Percentiles rank a stretch among this genome's conserved stretches.
Conservation (phyloP, 2,888 invertebrate genomes). For the Cephus runcator region DNA sequence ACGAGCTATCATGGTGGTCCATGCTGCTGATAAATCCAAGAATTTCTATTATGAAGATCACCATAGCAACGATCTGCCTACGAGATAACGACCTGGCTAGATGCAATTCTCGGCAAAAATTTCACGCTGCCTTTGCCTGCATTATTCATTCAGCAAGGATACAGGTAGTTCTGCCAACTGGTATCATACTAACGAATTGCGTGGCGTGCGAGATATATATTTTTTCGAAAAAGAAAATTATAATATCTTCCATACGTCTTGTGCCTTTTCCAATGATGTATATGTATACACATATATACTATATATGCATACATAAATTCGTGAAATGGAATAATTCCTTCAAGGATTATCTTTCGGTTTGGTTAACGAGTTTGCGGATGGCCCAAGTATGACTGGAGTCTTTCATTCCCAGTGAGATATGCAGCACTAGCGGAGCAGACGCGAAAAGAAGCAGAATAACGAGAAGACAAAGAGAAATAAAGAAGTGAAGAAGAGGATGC, state of each 20-base stretch:
- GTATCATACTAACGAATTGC: neutral
- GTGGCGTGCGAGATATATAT: neutral
- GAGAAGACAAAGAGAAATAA: conserved; percentile 12
- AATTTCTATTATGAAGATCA: neutral
- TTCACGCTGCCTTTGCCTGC: neutral
- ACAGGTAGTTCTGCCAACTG: neutral
- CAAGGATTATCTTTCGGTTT: neutral
- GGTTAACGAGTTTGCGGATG: neutral
- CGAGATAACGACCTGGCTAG: neutral
- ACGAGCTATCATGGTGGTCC: neutral
- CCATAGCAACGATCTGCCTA: neutral
- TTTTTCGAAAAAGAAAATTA: neutral
- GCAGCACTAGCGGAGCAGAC: conserved; percentile 31
- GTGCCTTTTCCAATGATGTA: neutral
- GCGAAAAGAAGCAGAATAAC: conserved; percentile 12
- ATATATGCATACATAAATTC: neutral
- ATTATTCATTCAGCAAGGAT: neutral
- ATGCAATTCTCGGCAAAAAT: neutral
- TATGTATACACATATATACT: neutral
- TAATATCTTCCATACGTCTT: neutral
- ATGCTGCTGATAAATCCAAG: neutral
- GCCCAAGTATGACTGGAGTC: neutral
- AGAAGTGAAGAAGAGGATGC: conserved; percentile 21
- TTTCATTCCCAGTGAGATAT: neutral
- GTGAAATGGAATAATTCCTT: neutral